Evolutionary conservation across 2,888 invertebrate species (phyloP).

Genomic region (Drosophila acutilabella): DNA sequence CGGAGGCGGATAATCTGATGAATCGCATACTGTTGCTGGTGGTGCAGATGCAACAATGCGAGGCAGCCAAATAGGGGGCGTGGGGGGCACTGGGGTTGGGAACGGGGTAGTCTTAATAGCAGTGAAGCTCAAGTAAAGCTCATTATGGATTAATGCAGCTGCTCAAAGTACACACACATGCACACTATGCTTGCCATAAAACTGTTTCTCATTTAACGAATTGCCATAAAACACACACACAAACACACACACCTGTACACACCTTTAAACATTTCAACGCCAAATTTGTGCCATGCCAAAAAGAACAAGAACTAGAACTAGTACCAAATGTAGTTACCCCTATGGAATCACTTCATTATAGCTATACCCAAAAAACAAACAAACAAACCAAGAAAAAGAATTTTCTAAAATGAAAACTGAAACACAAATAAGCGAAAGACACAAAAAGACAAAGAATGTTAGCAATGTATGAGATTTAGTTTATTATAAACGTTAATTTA

Average conservation of each 20-base stretch:
- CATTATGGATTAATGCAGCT: constrained; percentile 64
- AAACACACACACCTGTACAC: constrained; percentile 5
- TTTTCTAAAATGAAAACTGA: constrained; percentile 27
- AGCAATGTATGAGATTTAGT: constrained; percentile 62
- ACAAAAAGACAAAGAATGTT: constrained; percentile 62
- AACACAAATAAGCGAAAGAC: constrained; percentile 37
- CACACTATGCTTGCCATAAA: constrained; percentile 45
- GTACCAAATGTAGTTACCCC: constrained; percentile 44
- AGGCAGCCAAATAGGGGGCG: constrained; percentile 50
- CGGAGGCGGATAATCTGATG: constrained; percentile 84
- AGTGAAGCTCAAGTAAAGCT: constrained; percentile 32
- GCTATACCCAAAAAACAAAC: constrained; percentile 45
- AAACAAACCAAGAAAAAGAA: constrained; percentile 16
- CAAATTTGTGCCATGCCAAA: constrained; percentile 82
- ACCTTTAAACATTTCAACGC: constrained; percentile 54
- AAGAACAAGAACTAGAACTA: constrained; percentile 41
- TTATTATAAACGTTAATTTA: constrained; percentile 70
- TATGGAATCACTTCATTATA: constrained; percentile 31
- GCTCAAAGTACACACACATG: constrained; percentile 55
- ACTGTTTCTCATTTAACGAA: constrained; percentile 23
- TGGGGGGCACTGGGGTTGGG: constrained; percentile 5
- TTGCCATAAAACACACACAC: constrained; percentile 49
- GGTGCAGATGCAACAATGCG: constrained; percentile 81
- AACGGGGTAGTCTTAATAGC: constrained; percentile 26
- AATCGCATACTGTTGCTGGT: constrained; percentile 82